Conservation (phyloP, 2,113 vertebrate genomes). For the Perognathus longimembris region DNA sequence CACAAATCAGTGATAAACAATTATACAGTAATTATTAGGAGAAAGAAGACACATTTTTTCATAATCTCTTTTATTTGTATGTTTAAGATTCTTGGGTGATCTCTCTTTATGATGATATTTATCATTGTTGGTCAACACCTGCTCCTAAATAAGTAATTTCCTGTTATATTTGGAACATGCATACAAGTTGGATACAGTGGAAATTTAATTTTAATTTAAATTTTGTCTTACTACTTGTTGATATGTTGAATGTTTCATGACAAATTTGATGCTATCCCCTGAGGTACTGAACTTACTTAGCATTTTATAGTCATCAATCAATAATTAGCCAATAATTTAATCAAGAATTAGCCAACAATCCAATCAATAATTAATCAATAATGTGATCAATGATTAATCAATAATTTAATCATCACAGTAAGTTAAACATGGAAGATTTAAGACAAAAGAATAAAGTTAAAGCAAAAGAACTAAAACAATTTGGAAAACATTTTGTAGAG, state of each 20-base stretch:
- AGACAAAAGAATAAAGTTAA: neutral
- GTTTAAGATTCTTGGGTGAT: neutral
- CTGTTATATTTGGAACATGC: neutral
- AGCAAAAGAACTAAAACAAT: neutral
- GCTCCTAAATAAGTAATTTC: neutral
- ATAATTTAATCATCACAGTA: neutral
- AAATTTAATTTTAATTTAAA: neutral
- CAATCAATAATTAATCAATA: no score
- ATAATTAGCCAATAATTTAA: no score
- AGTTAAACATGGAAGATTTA: neutral
- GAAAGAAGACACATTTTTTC: neutral
- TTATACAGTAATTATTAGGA: neutral
- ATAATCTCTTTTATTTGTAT: constrained; percentile 47
- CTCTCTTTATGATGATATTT: neutral
- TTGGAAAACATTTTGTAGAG: neutral
- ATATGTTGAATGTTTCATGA: neutral
- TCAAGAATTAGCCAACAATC: no score
- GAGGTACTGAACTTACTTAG: neutral
- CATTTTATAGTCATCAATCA: neutral
- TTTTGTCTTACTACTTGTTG: neutral
- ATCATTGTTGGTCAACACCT: constrained; percentile 16
- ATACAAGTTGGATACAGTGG: neutral
- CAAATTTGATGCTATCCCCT: neutral
- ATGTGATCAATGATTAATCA: no score
- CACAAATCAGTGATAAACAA: neutral